Evolutionary conservation across 2,113 vertebrate species (phyloP), one percentile per base, ranked within the genome.

Genomic region (Hydropotes inermis): DNA sequence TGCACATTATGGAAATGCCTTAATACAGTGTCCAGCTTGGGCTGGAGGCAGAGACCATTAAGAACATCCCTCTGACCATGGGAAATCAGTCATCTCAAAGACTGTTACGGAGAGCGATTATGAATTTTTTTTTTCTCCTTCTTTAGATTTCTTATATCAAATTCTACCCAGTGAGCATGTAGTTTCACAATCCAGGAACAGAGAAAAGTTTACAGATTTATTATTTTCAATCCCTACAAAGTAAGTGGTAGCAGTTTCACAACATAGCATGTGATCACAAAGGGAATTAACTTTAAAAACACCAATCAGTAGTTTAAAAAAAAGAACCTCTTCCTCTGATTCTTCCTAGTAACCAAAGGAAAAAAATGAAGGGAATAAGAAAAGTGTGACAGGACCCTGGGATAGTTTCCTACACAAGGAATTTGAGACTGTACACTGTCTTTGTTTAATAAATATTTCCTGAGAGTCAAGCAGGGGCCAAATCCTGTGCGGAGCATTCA

Each of bases 221-320:
- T 82, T 87, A 67, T 43, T 94, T 97, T 93, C 93, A 94, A 88
- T 60, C 89, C 57, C 85, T 67, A 45, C 67, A 93, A 91, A 54
- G 23, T 50, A 50, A 36, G 30, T 50, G 15, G 76, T 0, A 81
- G 70, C 43, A 87, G 10, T 88, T 92, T 90, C 33, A 85, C 30
- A 95, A 47, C 25, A 91, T 0, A 86, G 33, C 43, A 90, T 92
- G 2, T 95, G 30, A 85, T 45, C 55, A 64, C 64, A 78, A 50
- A 84, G 21, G 54, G 27, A 87, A 52, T 74, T 74, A 74, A 95
- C 21, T 94, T n/a, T 11, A 76, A 89, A 96, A 82, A 58, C 21
- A 52, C 10, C 5, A 39, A 36, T 15, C 28, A 15, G 12, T 78
- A 25, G 36, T 58, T 83, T 58, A 23, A 81, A 82, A 11, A n/a